Percentiles rank a stretch among this genome's conserved stretches.
Conservation (phyloP, 1,140 invertebrate species). For the Sminthurinus signatus region DNA sequence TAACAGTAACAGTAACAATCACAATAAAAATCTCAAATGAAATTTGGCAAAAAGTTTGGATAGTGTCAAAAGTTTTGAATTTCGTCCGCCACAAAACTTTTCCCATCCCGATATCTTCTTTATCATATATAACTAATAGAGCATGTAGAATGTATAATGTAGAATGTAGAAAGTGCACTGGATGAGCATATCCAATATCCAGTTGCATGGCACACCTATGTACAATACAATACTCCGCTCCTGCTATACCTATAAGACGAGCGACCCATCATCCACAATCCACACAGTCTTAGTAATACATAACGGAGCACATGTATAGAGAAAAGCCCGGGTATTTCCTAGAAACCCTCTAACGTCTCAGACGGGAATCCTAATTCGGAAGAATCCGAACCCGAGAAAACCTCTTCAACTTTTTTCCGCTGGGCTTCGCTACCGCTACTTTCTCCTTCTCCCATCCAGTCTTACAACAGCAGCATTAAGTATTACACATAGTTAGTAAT, state of each 20-base stretch:
- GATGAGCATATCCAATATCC: constrained; percentile 11
- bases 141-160: too few relatives aligned
- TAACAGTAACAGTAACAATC: neutral
- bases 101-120: too few relatives aligned
- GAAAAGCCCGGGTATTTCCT: constrained; percentile 14
- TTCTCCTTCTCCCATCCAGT: neutral
- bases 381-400: neutral
- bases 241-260: too few relatives aligned
- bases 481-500: too few relatives aligned
- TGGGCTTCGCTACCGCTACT: constrained; percentile 5
- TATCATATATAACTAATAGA: too few relatives aligned
- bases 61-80: neutral
- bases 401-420: neutral
- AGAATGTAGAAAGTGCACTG: neutral
- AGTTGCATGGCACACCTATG: too few relatives aligned
- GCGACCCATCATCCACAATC: too few relatives aligned
- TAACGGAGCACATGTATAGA: too few relatives aligned
- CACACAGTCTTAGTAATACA: too few relatives aligned
- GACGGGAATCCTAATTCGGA: neutral
- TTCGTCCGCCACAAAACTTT: constrained; percentile 6
- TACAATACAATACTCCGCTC: too few relatives aligned
- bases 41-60: neutral
- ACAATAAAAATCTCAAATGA: neutral
- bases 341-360: constrained; percentile 6
- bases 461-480: too few relatives aligned